Conservation (phyloP, 2,888 invertebrate genomes). For the Xylota segnis region DNA sequence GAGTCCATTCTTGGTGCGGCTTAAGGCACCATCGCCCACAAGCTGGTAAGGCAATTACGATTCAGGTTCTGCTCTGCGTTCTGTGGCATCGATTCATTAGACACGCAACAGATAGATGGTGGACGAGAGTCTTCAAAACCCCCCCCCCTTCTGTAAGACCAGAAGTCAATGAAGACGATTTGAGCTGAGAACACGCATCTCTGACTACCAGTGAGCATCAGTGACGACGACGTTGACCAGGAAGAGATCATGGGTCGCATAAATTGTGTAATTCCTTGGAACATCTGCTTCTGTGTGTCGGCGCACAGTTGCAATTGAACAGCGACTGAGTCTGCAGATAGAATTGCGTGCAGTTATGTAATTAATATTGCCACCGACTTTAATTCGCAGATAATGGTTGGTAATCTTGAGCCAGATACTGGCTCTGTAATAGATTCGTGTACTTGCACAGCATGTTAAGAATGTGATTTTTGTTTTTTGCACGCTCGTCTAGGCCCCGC, state of each 20-base stretch:
- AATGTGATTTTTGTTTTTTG: slow-evolving; percentile 50
- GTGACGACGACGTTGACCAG: slow-evolving; percentile 68
- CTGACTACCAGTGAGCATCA: slow-evolving; percentile 10
- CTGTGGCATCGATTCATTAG: slow-evolving; percentile 53
- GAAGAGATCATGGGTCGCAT: slow-evolving; percentile 74
- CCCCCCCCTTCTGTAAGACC: slow-evolving; percentile 53
- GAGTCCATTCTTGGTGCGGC: slow-evolving; percentile 3
- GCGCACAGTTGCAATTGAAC: slow-evolving; percentile 14
- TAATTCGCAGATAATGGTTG: slow-evolving; percentile 52
- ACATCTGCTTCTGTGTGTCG: slow-evolving; percentile 52
- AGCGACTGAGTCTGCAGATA: slow-evolving; percentile 14
- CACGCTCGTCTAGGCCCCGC: not conserved
- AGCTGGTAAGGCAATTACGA: slow-evolving; percentile 32
- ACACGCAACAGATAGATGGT: slow-evolving; percentile 48
- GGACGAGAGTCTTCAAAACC: not conserved
- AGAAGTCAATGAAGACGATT: slow-evolving; percentile 69
- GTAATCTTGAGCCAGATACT: slow-evolving; percentile 28
- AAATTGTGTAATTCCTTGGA: slow-evolving; percentile 54
- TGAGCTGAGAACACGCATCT: slow-evolving; percentile 45
- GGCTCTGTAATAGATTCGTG: slow-evolving; percentile 46
- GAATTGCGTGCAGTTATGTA: slow-evolving; percentile 71
- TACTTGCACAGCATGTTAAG: slow-evolving; percentile 43
- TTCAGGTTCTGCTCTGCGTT: slow-evolving; percentile 46
- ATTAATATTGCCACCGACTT: slow-evolving; percentile 66
- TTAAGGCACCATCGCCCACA: slow-evolving; percentile 39